phyloP scores from a whole-genome alignment of 2,113 vertebrate species.

The Zeus faber region DNA sequence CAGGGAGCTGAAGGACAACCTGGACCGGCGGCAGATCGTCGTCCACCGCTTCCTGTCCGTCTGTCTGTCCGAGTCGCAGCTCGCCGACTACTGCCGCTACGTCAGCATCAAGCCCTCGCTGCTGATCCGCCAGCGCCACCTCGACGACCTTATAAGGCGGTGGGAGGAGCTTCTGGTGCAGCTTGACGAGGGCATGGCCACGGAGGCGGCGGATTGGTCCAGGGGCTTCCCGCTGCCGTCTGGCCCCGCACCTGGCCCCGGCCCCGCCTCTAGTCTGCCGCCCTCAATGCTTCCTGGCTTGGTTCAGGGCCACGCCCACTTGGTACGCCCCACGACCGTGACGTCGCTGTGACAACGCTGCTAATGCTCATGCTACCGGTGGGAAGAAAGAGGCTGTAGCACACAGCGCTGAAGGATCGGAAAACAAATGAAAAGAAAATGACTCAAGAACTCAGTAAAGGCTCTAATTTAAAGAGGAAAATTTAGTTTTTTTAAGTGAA shows the following conservation, averaged over 20 bases:
- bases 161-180: constrained; percentile 86
- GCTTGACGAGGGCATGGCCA: constrained; percentile 82
- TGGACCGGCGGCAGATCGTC: constrained; percentile 86
- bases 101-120: constrained; percentile 88
- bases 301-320: constrained; percentile 41
- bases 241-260: background rate
- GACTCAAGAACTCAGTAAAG: too few relatives aligned
- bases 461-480: too few relatives aligned
- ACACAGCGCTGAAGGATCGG: constrained; percentile 1
- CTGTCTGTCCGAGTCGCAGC: constrained; percentile 80
- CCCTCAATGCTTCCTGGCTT: constrained; percentile 16
- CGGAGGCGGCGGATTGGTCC: constrained; percentile 29
- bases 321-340: constrained; percentile 68
- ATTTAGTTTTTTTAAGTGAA: too few relatives aligned
- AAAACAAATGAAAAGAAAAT: too few relatives aligned
- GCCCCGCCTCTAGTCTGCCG: constrained; percentile 13
- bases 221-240: background rate
- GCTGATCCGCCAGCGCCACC: constrained; percentile 87
- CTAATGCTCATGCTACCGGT: constrained; percentile 54
- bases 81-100: constrained; percentile 85
- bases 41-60: constrained; percentile 84
- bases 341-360: constrained; percentile 58
- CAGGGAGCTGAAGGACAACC: constrained; percentile 93
- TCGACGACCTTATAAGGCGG: constrained; percentile 88
- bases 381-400: too few relatives aligned